Evolutionary conservation across 2,113 vertebrate genomes (phyloP).

Genomic region (Vicugna pacos): DNA sequence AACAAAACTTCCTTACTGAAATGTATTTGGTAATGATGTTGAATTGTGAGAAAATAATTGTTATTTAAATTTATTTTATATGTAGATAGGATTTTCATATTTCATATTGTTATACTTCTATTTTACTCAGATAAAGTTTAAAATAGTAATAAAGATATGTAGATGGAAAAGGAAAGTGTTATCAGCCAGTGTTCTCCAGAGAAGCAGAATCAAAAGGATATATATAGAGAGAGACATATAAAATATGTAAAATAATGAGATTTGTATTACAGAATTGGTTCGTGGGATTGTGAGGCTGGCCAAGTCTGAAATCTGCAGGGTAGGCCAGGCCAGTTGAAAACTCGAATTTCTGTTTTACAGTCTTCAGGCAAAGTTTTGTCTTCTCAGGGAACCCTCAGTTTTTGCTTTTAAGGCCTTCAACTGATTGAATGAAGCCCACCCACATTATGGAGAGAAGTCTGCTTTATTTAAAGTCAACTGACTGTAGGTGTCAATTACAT

Average conservation of each 20-base stretch:
- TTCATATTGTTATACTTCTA: neutral
- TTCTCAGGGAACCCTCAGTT: neutral
- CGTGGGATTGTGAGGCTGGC: neutral
- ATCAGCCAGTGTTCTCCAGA: neutral
- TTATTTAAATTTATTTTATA: neutral
- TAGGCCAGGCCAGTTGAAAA: neutral
- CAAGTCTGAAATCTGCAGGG: neutral
- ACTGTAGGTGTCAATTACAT: neutral
- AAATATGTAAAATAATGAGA: neutral
- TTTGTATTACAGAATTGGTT: neutral
- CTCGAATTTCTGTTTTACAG: neutral
- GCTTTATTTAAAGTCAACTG: neutral
- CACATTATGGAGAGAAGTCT: neutral
- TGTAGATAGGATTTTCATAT: neutral
- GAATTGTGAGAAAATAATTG: neutral
- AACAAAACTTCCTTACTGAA: neutral
- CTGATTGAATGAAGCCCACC: neutral
- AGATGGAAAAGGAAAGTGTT: neutral
- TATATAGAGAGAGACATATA: neutral
- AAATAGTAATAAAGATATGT: neutral
- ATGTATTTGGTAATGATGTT: neutral
- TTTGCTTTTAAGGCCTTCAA: neutral
- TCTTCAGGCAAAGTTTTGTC: neutral
- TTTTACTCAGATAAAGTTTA: neutral
- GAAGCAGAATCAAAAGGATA: neutral